These are phyloP conservation scores for Conops quadrifasciatus DNA, from an alignment of 2,888 invertebrate genomes.

Conservation along the genomic window DNA sequence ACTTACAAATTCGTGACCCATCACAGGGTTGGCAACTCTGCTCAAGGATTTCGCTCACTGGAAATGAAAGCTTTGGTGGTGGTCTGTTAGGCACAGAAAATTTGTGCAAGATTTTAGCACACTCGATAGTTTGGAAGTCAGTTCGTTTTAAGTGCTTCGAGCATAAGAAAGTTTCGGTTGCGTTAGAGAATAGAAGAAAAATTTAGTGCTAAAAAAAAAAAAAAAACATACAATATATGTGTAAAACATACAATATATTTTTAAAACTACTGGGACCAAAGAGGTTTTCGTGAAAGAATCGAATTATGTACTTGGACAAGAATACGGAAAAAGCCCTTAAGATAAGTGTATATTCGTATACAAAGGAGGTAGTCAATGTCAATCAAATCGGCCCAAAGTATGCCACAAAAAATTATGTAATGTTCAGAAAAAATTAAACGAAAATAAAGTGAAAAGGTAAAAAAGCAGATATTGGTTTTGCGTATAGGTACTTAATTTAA, in stretches of 20 bases:
- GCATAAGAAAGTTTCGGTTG: constrained; percentile 24
- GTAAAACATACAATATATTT: constrained; percentile 14
- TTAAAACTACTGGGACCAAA: background rate
- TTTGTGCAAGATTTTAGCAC: constrained; percentile 39
- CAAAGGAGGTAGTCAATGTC: background rate
- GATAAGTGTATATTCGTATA: background rate
- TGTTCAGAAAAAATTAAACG: background rate
- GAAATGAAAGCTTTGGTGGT: constrained; percentile 35
- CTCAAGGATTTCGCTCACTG: constrained; percentile 22
- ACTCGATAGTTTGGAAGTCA: constrained; percentile 29
- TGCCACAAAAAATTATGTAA: constrained; percentile 37
- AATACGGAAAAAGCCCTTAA: background rate
- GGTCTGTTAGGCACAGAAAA: constrained; percentile 22
- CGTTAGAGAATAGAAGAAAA: constrained; percentile 15
- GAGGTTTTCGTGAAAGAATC: background rate
- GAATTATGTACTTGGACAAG: background rate
- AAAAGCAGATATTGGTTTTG: background rate
- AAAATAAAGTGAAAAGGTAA: background rate
- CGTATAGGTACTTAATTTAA: background rate
- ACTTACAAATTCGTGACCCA: too few relatives aligned
- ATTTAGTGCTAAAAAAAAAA: background rate
- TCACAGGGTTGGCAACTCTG: constrained; percentile 24
- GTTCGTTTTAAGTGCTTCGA: constrained; percentile 40
- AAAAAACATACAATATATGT: constrained; percentile 15
- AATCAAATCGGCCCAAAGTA: constrained; percentile 32